Percentiles rank a stretch among this genome's conserved stretches.
These are phyloP conservation scores for Raja brachyura DNA, from an alignment of 2,113 vertebrate species.

Conservation along the genomic window DNA sequence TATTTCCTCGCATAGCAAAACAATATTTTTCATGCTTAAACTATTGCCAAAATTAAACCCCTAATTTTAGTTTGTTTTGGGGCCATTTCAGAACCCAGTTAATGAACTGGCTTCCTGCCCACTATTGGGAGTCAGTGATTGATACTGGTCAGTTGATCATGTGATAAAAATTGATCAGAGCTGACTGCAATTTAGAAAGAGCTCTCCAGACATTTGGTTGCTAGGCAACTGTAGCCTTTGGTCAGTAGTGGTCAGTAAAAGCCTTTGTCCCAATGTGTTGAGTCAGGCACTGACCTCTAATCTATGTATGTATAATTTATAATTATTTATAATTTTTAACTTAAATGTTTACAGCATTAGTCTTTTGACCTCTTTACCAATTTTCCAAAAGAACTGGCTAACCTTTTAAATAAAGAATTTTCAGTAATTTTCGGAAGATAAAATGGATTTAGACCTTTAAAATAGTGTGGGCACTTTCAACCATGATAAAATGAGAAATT, in stretches of 20 bases:
- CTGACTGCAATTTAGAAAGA: slow-evolving; percentile 59
- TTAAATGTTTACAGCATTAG: slow-evolving; percentile 42
- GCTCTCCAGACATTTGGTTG: slow-evolving; percentile 62
- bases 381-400: slow-evolving; percentile 42
- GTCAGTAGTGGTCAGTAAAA: slow-evolving; percentile 46
- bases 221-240: slow-evolving; percentile 57
- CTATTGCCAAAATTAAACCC: slow-evolving; percentile 40
- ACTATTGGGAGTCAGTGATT: slow-evolving; percentile 45
- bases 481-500: not conserved
- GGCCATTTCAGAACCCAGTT: slow-evolving; percentile 41
- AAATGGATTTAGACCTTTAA: not conserved
- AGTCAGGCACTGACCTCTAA: slow-evolving; percentile 49
- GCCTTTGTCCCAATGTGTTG: slow-evolving; percentile 48
- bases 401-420: slow-evolving; percentile 39
- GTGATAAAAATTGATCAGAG: slow-evolving; percentile 61
- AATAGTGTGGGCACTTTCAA: not conserved
- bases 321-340: not conserved
- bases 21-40: slow-evolving; percentile 41
- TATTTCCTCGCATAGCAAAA: not conserved
- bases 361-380: slow-evolving; percentile 42
- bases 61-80: slow-evolving; percentile 41
- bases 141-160: slow-evolving; percentile 52
- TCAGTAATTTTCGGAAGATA: slow-evolving; percentile 19
- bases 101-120: slow-evolving; percentile 45
- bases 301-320: slow-evolving; percentile 48